Evolutionary conservation across 2,797 vertebrate genomes (phyloP), one percentile per base, ranked within the genome.

Genomic region (Sphaeramia orbicularis): DNA sequence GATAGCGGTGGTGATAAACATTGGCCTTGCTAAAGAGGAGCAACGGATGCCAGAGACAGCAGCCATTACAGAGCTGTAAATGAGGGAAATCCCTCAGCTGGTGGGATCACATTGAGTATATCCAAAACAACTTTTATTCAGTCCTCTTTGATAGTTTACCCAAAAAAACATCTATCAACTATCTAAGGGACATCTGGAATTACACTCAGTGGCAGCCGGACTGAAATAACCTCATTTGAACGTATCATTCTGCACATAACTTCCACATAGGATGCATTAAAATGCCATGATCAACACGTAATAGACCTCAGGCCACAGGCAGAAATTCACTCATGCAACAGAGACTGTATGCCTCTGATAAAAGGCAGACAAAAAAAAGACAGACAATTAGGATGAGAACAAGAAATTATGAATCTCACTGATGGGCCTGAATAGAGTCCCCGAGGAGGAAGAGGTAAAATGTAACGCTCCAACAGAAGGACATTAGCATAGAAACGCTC

Each of bases 401-500:
- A 82, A 82, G 66, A 87, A 88, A 91, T 87, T 55, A 88, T 48
- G 63, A 64, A 62, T 35, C 75, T 86, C 76, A 80, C 55, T 84
- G 81, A 89, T 70, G 74, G 55, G 50, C 11, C 47, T 83, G 71
- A 88, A 82, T 69, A 59, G 77, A 80, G 50, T 88, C 87, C 85
- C 83, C 12, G 35, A 53, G 70, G 83, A 85, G 68, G 60, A 76
- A 58, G 74, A 84, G 65, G 76, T 81, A 81, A 85, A 86, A 86
- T 78, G 64, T 84, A 77, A 80, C 10, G 49, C 78, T 75, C 82
- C 77, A 77, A 76, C 71, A 71, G 85, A 87, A 81, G 73, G 73
- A 84, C 87, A 83, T 83, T 86, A 90, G 77, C 63, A 76, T 65
- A 67, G 55, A 86, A 78, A 60, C 80, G 65, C 69, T 88, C 79